These are phyloP conservation scores for Porphyrio hochstetteri DNA, from an alignment of 2,113 vertebrate genomes.

Conservation along the genomic window DNA sequence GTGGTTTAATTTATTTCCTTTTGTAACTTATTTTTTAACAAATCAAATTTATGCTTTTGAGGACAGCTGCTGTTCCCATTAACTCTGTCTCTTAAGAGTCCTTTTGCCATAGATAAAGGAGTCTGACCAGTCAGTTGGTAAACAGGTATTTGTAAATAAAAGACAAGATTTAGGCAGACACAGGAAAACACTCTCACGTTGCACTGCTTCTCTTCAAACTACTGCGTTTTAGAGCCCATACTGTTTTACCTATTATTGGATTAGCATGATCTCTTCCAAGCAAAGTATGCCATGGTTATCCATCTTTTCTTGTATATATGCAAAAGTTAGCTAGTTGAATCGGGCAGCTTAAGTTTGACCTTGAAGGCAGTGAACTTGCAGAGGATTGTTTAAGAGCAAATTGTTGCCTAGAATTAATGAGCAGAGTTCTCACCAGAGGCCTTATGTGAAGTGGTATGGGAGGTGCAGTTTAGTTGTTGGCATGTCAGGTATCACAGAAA, in stretches of 20 bases:
- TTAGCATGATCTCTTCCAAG: not conserved
- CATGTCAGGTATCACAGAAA: not conserved
- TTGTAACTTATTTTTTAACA: not conserved
- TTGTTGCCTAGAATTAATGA: not conserved
- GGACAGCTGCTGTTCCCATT: not conserved
- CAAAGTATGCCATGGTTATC: rapidly evolving
- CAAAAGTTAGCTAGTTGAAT: not conserved
- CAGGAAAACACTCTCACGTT: not conserved
- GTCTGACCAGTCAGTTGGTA: not conserved
- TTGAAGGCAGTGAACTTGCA: not conserved
- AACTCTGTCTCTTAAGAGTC: not conserved
- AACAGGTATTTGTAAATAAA: not conserved
- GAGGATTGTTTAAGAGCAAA: not conserved
- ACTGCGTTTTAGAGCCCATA: not conserved
- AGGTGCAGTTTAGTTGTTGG: not conserved
- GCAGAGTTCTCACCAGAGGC: not conserved
- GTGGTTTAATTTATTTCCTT: not conserved
- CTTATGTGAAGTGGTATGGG: not conserved
- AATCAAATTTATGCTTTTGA: not conserved
- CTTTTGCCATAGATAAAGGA: not conserved
- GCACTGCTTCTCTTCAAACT: not conserved
- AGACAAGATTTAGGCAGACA: not conserved
- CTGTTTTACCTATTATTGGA: not conserved
- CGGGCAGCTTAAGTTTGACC: not conserved
- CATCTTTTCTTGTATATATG: not conserved